Percentiles rank a stretch among this genome's conserved stretches.
phyloP scores from a whole-genome alignment of 1,140 invertebrate species.

The Drosophila ficusphila region DNA sequence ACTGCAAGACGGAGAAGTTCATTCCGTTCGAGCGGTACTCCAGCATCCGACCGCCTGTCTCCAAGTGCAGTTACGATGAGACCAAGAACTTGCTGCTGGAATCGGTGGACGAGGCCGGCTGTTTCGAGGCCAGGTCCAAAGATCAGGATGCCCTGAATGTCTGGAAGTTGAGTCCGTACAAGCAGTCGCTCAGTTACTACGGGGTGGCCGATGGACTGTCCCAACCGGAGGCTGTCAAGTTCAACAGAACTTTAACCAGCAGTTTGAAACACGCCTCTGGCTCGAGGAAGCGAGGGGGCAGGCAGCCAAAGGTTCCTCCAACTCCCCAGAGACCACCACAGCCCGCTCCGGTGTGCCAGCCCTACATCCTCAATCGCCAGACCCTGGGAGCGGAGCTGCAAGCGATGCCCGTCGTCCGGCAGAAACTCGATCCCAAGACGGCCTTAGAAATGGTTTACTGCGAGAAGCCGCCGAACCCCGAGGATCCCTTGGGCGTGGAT shows the following conservation, averaged over 20 bases:
- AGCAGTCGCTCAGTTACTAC: constrained; percentile 32
- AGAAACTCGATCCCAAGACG: constrained; percentile 12
- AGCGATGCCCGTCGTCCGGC: constrained; percentile 31
- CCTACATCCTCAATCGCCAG: constrained; percentile 37
- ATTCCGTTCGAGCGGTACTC: constrained; percentile 33
- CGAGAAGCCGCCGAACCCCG: background rate
- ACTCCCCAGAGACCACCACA: background rate
- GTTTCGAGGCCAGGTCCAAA: background rate
- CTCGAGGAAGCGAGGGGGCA: background rate
- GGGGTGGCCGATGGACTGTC: constrained; percentile 14
- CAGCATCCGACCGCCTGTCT: constrained; percentile 40
- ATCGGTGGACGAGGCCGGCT: constrained; percentile 24
- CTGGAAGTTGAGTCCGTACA: constrained; percentile 41
- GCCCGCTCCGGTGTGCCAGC: background rate
- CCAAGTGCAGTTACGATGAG: constrained; percentile 22
- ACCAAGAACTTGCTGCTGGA: constrained; percentile 14
- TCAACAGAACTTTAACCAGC: constrained; percentile 11
- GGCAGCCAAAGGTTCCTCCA: too few relatives aligned
- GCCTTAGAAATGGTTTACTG: constrained; percentile 20
- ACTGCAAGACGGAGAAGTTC: constrained; percentile 39
- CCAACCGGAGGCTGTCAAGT: constrained; percentile 7
- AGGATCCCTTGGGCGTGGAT: background rate
- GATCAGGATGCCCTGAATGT: constrained; percentile 24
- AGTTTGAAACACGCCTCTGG: constrained; percentile 13
- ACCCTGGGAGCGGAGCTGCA: constrained; percentile 11